A percentile compares a stretch with the other conserved stretches of the same genome.
Evolutionary conservation across 2,888 invertebrate species (phyloP).

Genomic region (Synergus itoensis): DNA sequence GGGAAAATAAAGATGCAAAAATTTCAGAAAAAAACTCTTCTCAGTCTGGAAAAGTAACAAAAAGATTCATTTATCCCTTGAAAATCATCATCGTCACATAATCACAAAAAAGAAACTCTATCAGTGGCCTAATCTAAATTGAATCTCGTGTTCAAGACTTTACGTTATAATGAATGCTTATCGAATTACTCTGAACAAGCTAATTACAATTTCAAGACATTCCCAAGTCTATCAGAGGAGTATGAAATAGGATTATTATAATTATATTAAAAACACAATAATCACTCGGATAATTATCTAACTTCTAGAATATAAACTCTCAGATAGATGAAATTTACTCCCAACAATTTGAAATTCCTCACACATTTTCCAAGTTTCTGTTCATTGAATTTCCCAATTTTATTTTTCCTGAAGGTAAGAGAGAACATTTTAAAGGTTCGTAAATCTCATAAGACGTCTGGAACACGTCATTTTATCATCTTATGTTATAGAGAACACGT

Average conservation of each 20-base stretch:
- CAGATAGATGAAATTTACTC: too few species aligned
- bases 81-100: background rate
- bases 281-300: background rate
- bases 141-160: conserved; percentile 16
- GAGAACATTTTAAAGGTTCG: background rate
- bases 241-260: background rate
- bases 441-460: conserved; percentile 25
- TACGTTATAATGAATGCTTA: conserved; percentile 45
- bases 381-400: too few species aligned
- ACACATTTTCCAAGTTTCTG: too few species aligned
- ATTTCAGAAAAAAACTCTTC: too few species aligned
- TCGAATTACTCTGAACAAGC: conserved; percentile 52
- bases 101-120: background rate
- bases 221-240: background rate
- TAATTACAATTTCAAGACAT: conserved; percentile 50
- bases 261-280: background rate
- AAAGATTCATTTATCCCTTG: background rate
- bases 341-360: conserved; percentile 17
- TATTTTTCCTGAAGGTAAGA: background rate
- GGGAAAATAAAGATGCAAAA: background rate
- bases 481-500: background rate
- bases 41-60: background rate
- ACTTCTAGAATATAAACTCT: background rate
- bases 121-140: background rate
- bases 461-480: conserved; percentile 21